phyloP scores from a whole-genome alignment of 37 sponge, comb jelly and placozoan genomes.

The Agelas oroides region DNA sequence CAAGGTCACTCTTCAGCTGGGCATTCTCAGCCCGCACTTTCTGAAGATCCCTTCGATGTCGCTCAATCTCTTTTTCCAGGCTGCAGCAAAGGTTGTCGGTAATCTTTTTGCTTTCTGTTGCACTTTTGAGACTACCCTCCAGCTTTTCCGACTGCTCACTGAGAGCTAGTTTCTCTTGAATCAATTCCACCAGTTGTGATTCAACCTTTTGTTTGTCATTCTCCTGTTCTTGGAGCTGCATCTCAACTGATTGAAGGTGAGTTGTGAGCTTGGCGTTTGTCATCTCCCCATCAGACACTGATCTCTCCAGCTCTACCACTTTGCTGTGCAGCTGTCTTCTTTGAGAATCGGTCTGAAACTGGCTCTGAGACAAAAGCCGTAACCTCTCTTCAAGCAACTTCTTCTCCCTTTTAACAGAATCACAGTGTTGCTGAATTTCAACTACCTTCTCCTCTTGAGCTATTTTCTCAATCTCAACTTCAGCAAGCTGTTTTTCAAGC shows the following conservation, averaged over 20 bases:
- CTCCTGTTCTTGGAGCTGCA: too few relatives aligned
- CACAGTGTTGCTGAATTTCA: constrained; percentile 1
- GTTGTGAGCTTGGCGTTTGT: too few relatives aligned
- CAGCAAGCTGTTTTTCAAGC: neutral
- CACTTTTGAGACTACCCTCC: constrained; percentile 10
- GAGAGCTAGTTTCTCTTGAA: constrained; percentile 24
- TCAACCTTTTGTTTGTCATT: too few relatives aligned
- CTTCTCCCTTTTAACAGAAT: constrained; percentile 34
- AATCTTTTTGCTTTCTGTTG: constrained; percentile 31
- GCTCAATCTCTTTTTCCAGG: constrained; percentile 52
- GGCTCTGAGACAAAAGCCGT: neutral
- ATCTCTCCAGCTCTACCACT: too few relatives aligned
- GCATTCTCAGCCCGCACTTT: constrained; percentile 51
- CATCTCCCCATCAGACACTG: too few relatives aligned
- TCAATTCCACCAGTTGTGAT: neutral
- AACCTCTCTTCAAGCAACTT: constrained; percentile 10
- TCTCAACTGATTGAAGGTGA: too few relatives aligned
- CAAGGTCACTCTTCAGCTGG: constrained; percentile 30
- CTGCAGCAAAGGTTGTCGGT: constrained; percentile 43
- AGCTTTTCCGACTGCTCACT: constrained; percentile 23
- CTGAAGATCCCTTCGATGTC: constrained; percentile 8
- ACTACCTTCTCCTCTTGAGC: neutral
- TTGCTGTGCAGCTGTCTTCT: constrained; percentile 8
- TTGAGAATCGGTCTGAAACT: constrained; percentile 25
- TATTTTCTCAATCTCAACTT: constrained; percentile 7